phyloP scores from a whole-genome alignment of 2,888 invertebrate genomes.

The Diarsia mendica region DNA sequence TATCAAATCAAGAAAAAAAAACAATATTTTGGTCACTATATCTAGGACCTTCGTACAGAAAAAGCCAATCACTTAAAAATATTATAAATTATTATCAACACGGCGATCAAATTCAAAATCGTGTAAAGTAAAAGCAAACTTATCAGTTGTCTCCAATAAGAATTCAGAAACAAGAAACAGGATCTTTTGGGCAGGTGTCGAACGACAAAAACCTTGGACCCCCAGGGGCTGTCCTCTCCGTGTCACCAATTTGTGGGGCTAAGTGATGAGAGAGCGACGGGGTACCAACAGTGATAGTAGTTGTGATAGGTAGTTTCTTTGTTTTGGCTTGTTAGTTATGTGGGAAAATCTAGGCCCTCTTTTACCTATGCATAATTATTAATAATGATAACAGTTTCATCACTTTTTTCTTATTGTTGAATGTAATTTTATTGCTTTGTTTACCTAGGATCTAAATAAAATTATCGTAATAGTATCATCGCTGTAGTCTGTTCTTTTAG shows the following conservation, averaged over 20 bases:
- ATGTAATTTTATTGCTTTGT: no score
- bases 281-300: not conserved
- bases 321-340: not conserved
- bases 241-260: slow-evolving; percentile 66
- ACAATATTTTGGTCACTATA: not conserved
- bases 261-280: slow-evolving; percentile 59
- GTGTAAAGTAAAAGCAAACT: slow-evolving; percentile 65
- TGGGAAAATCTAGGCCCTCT: not conserved
- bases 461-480: no score
- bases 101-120: slow-evolving; percentile 33
- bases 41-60: not conserved
- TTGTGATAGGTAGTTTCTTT: not conserved
- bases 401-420: no score
- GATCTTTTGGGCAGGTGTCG: slow-evolving; percentile 86
- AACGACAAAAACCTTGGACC: slow-evolving; percentile 81
- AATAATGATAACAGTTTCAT: no score
- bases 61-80: not conserved
- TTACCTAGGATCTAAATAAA: no score
- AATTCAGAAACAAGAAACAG: slow-evolving; percentile 83
- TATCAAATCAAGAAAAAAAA: not conserved
- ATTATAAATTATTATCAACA: not conserved
- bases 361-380: no score
- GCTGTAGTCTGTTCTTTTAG: no score
- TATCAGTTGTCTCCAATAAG: slow-evolving; percentile 77
- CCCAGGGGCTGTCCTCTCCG: slow-evolving; percentile 76